Base-by-base conservation (phyloP, 2,888 invertebrate species). In the Nemoura dubitans region DNA sequence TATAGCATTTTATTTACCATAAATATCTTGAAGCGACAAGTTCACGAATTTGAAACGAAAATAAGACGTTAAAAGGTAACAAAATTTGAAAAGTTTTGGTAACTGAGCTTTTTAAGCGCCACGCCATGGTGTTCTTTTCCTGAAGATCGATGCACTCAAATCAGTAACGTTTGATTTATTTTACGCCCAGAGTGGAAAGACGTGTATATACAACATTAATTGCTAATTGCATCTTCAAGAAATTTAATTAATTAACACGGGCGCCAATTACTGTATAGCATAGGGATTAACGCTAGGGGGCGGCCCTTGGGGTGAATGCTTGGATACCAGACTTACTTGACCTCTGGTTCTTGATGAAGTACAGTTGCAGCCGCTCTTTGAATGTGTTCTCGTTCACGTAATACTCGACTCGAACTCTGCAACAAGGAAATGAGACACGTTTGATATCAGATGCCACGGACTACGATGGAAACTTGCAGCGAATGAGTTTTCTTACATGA, bases 331-430 rank as follows among this genome's bases (percentile, higher is more conserved):
- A 97, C 98, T 98, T 93, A 99, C 99, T 99, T 92, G 98, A 98
- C 94, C 98, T 96, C 94, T 99, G 98, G 93, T 99, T 99, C 93
- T 99, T 99, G 93, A 99, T 97, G 94, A 99, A 99, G 94, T 99
- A 99, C 90, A 99, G 95, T 94, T 99, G 98, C 92, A 99, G 96
- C 93, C 98, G 95, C 94, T 99, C 98, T 94, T 99, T 99, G 93
- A 99, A 96, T 91, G 98, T 98, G 92, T 98, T 98, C 93, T 99
- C 99, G 94, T 99, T 98, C 91, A 98, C 98, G 93, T 99, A 99
- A 93, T 99, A 99, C 93, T 99, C 99, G 92, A 99, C 99, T 90
- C 98, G 97, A 90, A 99, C 99, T 95, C 99, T 99, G 96, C 82
- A 96, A 97, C 76, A 89, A 88, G 89, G 88, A 89, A 85, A 89